phyloP scores from a whole-genome alignment of 1,140 invertebrate genomes.

The Dryas iulia region DNA sequence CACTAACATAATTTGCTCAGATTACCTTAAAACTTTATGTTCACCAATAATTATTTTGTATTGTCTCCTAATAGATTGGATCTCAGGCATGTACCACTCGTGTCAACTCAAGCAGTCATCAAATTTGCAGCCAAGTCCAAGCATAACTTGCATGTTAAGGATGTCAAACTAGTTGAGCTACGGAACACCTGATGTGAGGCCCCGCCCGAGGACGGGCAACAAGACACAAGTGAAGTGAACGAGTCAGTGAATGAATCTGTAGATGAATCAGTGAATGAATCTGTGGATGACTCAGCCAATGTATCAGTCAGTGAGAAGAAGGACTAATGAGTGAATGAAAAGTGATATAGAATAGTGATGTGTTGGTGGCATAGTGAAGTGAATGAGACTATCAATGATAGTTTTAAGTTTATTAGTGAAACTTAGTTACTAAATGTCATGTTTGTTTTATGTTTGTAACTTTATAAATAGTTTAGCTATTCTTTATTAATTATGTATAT shows the following conservation, averaged over 20 bases:
- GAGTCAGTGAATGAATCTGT: conserved; percentile 2
- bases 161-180: conserved; percentile 86
- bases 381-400: background rate
- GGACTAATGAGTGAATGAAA: conserved; percentile 15
- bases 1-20: no score
- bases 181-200: conserved; percentile 72
- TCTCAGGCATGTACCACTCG: conserved; percentile 87
- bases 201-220: conserved; percentile 25
- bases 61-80: conserved; percentile 82
- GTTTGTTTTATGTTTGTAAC: background rate
- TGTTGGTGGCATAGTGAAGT: conserved; percentile 44
- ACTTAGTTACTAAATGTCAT: background rate
- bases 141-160: conserved; percentile 87
- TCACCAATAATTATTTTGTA: background rate
- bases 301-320: background rate
- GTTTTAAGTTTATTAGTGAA: background rate
- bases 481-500: background rate
- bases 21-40: no score
- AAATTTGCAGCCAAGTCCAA: conserved; percentile 89
- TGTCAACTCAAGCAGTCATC: conserved; percentile 88
- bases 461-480: background rate
- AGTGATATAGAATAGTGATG: conserved; percentile 41
- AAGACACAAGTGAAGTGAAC: conserved; percentile 13
- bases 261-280: conserved; percentile 3
- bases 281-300: background rate